Evolutionary conservation across 2,113 vertebrate genomes (phyloP).

Genomic region (Colossoma macropomum): DNA sequence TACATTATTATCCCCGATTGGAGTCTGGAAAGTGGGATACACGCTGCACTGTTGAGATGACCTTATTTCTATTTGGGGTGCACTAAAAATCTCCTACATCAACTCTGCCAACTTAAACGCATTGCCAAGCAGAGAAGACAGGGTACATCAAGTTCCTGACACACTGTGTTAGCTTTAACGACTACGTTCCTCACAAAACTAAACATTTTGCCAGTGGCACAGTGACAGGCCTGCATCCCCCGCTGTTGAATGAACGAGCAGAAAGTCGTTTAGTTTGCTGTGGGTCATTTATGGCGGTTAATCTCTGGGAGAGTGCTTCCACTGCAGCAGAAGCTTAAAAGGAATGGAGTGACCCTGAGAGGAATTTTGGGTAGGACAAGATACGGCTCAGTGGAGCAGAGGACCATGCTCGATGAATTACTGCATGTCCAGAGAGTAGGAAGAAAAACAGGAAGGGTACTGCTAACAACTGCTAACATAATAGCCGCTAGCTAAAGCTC

Average conservation of each 20-base stretch:
- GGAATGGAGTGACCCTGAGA: conserved; percentile 11
- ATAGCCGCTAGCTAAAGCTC: background rate
- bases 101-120: background rate
- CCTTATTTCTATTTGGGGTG: conserved; percentile 67
- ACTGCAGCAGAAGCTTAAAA: conserved; percentile 6
- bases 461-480: background rate
- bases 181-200: background rate
- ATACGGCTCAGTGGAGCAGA: conserved; percentile 30
- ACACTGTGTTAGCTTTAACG: background rate
- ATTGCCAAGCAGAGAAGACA: conserved; percentile 34
- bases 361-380: conserved; percentile 10
- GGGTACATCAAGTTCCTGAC: conserved; percentile 55
- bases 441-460: background rate
- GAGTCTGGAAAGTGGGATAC: conserved; percentile 65
- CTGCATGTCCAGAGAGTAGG: background rate
- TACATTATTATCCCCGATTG: conserved; percentile 60
- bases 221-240: background rate
- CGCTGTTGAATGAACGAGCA: background rate
- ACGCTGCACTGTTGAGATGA: conserved; percentile 57
- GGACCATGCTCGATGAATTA: conserved; percentile 11
- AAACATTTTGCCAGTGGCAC: background rate
- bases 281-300: background rate
- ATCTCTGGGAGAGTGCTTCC: background rate
- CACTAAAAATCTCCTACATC: background rate
- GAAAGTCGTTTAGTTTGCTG: background rate